Conservation (phyloP, 2,888 invertebrate species). For the Deladenus siricidicola region DNA sequence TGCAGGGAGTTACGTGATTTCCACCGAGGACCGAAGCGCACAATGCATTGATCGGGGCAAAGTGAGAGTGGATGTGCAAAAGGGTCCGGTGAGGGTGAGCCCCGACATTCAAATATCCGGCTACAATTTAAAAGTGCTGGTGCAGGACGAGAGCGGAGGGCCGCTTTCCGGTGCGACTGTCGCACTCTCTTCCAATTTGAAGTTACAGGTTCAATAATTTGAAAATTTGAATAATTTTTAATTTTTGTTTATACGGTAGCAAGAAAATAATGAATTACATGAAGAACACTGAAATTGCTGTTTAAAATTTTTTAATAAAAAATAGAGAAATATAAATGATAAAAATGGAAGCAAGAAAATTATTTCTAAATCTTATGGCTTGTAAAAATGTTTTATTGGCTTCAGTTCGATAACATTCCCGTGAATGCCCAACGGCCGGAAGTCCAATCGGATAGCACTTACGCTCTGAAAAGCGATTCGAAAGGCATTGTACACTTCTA, state of each 20-base stretch:
- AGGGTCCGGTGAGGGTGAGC: conserved; percentile 36
- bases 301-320: too few species aligned
- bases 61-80: conserved; percentile 33
- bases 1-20: conserved; percentile 42
- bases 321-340: too few species aligned
- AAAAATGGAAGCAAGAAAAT: too few species aligned
- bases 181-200: background rate
- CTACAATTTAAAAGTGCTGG: conserved; percentile 20
- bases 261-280: too few species aligned
- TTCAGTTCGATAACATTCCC: conserved; percentile 25
- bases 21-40: conserved; percentile 32
- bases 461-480: conserved; percentile 31
- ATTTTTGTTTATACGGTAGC: background rate
- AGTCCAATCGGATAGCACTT: conserved; percentile 10
- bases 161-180: background rate
- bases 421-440: conserved; percentile 13
- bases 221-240: background rate
- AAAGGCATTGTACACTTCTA: conserved; percentile 72
- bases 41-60: conserved; percentile 42
- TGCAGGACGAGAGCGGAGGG: background rate
- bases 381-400: background rate
- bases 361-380: too few species aligned
- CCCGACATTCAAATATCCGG: conserved; percentile 43
- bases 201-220: background rate
- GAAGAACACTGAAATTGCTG: too few species aligned